Evolutionary conservation across 2,113 vertebrate species (phyloP).

Genomic region (Zosterops borbonicus): DNA sequence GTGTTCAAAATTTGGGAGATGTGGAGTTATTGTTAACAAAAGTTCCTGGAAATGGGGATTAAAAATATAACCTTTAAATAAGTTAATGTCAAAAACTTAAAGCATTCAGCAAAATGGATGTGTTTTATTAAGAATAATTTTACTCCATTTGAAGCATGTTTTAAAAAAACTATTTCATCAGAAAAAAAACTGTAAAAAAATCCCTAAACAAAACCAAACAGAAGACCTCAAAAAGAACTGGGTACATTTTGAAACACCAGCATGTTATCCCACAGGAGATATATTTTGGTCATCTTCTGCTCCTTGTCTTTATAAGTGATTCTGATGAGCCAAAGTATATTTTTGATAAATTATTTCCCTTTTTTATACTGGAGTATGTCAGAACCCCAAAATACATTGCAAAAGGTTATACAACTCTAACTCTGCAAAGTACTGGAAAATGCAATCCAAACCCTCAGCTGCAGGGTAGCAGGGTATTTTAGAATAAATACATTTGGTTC

Average conservation of each 20-base stretch:
- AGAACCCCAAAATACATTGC: background rate
- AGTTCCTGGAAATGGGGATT: background rate
- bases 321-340: background rate
- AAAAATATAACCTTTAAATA: background rate
- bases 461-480: background rate
- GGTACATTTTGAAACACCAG: background rate
- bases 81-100: background rate
- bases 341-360: background rate
- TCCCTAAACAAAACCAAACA: background rate
- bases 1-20: background rate
- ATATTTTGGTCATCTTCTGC: background rate
- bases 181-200: background rate
- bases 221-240: background rate
- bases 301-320: background rate
- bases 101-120: rapidly evolving
- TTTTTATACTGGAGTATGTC: background rate
- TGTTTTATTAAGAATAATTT: background rate
- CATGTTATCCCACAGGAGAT: background rate
- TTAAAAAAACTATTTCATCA: background rate
- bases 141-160: background rate
- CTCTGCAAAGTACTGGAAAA: background rate
- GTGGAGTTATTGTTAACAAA: background rate
- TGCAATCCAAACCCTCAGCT: background rate
- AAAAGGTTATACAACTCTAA: background rate
- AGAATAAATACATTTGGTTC: background rate